Evolutionary conservation across 2,888 invertebrate species (phyloP), one percentile per base, ranked within the genome.

Genomic region (Mellilla xanthometata): DNA sequence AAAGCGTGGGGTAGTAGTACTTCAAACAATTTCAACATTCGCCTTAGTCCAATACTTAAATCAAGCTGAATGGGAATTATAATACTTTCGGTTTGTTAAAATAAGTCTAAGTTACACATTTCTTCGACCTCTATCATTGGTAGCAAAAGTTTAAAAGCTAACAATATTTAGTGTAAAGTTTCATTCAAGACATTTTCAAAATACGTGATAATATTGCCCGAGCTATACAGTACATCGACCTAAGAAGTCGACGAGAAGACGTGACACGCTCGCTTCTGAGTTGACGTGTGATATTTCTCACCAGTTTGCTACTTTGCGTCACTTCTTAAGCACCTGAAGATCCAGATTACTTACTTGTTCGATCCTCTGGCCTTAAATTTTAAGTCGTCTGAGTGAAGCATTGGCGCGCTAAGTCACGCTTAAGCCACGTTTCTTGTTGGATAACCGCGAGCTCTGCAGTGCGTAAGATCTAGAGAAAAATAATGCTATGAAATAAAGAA

Each of bases 371-470:
- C 43, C 51, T 51, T 48, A 31, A 52, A 44, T 12, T 35, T 44
- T 49, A 49, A 49, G 49, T 46, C 40, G 56, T 51, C 52, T 65
- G 62, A 61, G 60, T 63, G 61, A 54, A 63, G 58, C 52, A 56
- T 56, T 52, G 44, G 52, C 58, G 55, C 50, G 56, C 57, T 22
- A 56, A 56, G 58, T 60, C 52, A 46, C 50, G 42, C 45, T 36
- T 34, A 12, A 40, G 46, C 11, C 28, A 30, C 27, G 30, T 23
- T 43, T 51, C 36, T 31, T 49, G 41, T 12, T 40, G 27, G 46
- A 24, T 10, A 28, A 33, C 31, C 15, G 23, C 4, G 9, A 7
- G 10, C 11, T 24, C 12, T 19, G 23, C 32, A 44, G 39, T 38
- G n/a, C 13, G 10, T 8, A 15, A 43, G 9, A 19, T 43, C 24